phyloP scores from a whole-genome alignment of 2,797 vertebrate genomes.

The Vipera ursinii region DNA sequence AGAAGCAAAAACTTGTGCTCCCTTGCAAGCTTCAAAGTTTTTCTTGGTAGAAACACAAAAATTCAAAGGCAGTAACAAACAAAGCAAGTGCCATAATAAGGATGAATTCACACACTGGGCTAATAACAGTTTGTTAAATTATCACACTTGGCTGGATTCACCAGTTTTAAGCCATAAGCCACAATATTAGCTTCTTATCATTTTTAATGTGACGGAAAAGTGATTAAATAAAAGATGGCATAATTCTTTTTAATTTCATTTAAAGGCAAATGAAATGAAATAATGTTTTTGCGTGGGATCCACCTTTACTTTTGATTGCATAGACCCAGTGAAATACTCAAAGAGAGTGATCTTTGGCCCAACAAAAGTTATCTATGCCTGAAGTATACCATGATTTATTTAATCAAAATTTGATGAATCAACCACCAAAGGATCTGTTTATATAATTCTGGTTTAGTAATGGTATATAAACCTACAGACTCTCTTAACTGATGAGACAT shows the following conservation, averaged over 20 bases:
- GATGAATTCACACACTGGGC: neutral
- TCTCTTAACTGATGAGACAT: neutral
- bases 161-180: neutral
- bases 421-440: neutral
- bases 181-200: neutral
- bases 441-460: neutral
- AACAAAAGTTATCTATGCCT: neutral
- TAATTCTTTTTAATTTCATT: neutral
- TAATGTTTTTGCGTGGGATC: neutral
- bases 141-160: neutral
- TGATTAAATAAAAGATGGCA: neutral
- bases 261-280: neutral
- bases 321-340: neutral
- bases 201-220: neutral
- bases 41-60: neutral
- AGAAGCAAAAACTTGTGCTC: neutral
- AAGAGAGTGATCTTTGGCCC: neutral
- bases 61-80: neutral
- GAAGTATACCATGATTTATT: neutral
- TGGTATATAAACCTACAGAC: neutral
- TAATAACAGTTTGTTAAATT: neutral
- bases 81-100: neutral
- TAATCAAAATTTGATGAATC: neutral
- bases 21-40: neutral
- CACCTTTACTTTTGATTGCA: neutral